A percentile compares a stretch with the other conserved stretches of the same genome.
These are phyloP conservation scores for Paedocypris micromegethes DNA, from an alignment of 2,797 vertebrate species.

Conservation along the genomic window DNA sequence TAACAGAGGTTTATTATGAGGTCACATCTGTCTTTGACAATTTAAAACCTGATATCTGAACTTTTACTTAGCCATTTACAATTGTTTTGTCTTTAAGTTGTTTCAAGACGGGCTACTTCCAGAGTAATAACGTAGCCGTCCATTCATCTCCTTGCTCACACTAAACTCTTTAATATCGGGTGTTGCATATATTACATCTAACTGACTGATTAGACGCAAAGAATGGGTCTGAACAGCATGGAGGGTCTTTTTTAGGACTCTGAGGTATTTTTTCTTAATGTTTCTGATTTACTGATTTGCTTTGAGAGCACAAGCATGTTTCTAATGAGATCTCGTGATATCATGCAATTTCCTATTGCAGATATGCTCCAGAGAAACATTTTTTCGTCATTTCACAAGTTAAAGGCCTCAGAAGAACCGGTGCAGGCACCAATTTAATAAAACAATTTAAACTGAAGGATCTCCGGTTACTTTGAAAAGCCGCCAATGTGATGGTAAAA, in stretches of 20 bases:
- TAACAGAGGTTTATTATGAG: constrained; percentile 9
- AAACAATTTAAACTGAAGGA: constrained; percentile 48
- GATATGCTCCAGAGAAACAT: constrained; percentile 38
- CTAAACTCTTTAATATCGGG: too few relatives aligned
- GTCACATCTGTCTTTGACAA: constrained; percentile 3
- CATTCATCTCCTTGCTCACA: neutral
- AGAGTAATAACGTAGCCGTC: neutral
- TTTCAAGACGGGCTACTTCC: neutral
- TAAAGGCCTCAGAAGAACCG: constrained; percentile 33
- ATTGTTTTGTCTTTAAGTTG: neutral
- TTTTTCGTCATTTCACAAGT: constrained; percentile 34
- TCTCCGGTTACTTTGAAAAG: constrained; percentile 46
- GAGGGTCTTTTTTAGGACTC: constrained; percentile 2
- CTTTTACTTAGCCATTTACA: neutral
- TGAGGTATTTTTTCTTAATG: constrained; percentile 25
- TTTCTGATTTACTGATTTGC: constrained; percentile 49
- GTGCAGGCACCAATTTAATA: constrained; percentile 47
- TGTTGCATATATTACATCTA: neutral
- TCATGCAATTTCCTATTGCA: constrained; percentile 37
- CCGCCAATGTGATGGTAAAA: constrained; percentile 34
- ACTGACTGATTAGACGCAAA: neutral
- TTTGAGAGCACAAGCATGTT: constrained; percentile 28
- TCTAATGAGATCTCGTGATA: constrained; percentile 48
- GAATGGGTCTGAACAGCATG: constrained; percentile 5
- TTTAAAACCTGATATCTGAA: constrained; percentile 4